Evolutionary conservation across 1,140 invertebrate species (phyloP).

Genomic region (Drosophila ambigua): DNA sequence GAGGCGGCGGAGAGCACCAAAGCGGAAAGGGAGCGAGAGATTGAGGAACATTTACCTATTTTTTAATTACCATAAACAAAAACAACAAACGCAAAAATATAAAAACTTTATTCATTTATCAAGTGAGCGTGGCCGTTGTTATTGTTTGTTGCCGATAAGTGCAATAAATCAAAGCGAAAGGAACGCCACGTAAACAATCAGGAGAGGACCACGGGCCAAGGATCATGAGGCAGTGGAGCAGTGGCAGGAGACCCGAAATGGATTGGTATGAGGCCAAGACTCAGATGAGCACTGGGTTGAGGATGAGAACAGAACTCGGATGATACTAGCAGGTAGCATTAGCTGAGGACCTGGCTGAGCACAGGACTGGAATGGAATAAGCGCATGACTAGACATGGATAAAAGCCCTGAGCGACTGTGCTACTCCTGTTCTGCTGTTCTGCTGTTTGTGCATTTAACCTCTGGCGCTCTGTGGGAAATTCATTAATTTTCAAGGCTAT

Average conservation of each 20-base stretch:
- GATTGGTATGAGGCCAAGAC: too few relatives aligned
- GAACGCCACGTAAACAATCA: constrained; percentile 60
- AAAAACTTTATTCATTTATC: constrained; percentile 78
- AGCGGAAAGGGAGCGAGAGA: not conserved
- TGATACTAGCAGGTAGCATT: too few relatives aligned
- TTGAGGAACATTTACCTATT: constrained; percentile 43
- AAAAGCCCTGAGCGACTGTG: not conserved
- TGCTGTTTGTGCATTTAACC: not conserved
- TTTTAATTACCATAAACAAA: constrained; percentile 75
- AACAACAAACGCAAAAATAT: constrained; percentile 32
- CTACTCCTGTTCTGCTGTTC: not conserved
- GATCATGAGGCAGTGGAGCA: too few relatives aligned
- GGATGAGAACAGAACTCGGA: too few relatives aligned
- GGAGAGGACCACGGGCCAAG: constrained; percentile 20
- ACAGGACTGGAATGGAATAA: too few relatives aligned
- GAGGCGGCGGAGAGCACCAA: too few relatives aligned
- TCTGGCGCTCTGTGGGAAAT: constrained; percentile 15
- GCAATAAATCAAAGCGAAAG: constrained; percentile 70
- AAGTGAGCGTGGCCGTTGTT: constrained; percentile 41
- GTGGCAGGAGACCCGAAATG: not conserved
- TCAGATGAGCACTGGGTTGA: constrained; percentile 1
- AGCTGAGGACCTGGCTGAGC: too few relatives aligned
- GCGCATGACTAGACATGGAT: too few relatives aligned
- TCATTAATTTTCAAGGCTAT: constrained; percentile 37
- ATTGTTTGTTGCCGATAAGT: constrained; percentile 52